Conservation (phyloP, 2,797 vertebrate species). For the Coracias cyanogaster region DNA sequence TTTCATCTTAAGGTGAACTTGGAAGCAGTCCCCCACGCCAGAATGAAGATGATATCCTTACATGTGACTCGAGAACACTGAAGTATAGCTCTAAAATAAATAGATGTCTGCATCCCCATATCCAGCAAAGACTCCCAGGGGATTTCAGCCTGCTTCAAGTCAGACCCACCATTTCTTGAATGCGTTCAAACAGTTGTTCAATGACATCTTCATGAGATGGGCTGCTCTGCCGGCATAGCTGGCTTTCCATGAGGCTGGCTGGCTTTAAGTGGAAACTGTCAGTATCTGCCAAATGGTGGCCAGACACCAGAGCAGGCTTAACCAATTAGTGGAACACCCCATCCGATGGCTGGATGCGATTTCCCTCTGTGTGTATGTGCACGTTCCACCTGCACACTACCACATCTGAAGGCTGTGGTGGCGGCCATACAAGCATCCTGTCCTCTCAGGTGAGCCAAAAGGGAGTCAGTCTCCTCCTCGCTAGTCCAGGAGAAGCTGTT, state of each 20-base stretch:
- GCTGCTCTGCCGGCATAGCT: not conserved
- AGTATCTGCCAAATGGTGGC: constrained; percentile 72
- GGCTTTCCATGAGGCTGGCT: constrained; percentile 20
- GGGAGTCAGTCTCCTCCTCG: not conserved
- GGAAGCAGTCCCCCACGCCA: not conserved
- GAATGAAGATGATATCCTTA: not conserved
- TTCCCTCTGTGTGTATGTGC: not conserved
- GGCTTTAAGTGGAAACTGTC: constrained; percentile 33
- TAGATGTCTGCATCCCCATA: not conserved
- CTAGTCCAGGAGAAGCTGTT: not conserved
- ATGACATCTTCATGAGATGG: constrained; percentile 29
- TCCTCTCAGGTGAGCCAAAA: not conserved
- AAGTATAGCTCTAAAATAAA: not conserved
- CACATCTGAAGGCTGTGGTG: constrained; percentile 9
- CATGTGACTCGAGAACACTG: not conserved
- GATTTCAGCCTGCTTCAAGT: not conserved
- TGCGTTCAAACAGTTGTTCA: not conserved
- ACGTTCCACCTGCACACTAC: not conserved
- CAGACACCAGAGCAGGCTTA: constrained; percentile 73
- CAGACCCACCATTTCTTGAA: not conserved
- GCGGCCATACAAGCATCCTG: not conserved
- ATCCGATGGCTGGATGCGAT: constrained; percentile 25
- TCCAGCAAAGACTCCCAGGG: not conserved
- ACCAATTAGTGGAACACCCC: constrained; percentile 72
- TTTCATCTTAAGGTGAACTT: not conserved